phyloP scores from a whole-genome alignment of 2,797 vertebrate species.

The Epinephelus coioides region DNA sequence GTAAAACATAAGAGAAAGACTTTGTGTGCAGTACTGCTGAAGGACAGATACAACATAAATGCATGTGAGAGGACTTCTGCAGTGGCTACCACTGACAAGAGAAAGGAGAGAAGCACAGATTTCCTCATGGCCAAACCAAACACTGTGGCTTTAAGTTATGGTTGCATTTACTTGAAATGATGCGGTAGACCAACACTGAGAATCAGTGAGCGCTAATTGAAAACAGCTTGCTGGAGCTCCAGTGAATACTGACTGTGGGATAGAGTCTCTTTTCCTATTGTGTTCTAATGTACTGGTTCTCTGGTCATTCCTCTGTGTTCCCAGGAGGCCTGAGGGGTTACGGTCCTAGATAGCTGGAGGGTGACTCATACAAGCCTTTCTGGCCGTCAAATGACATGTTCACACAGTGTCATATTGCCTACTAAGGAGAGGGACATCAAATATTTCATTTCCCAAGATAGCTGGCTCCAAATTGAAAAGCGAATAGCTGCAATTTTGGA shows the following conservation, averaged over 20 bases:
- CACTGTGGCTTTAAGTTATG: conserved; percentile 76
- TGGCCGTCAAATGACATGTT: conserved; percentile 66
- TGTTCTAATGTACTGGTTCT: conserved; percentile 56
- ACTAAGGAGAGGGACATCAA: conserved; percentile 58
- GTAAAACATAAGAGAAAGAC: conserved; percentile 1
- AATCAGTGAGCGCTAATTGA: conserved; percentile 75
- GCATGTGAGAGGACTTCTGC: conserved; percentile 39
- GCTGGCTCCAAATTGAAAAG: conserved; percentile 23
- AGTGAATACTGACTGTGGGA: conserved; percentile 64
- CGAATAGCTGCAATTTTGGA: conserved; percentile 24
- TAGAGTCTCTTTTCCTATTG: conserved; percentile 48
- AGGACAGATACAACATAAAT: conserved; percentile 19
- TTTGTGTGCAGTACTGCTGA: not conserved
- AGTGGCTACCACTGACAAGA: conserved; percentile 49
- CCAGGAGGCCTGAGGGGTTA: conserved; percentile 68
- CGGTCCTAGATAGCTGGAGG: conserved; percentile 62
- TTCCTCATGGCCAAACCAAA: conserved; percentile 71
- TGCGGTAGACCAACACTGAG: conserved; percentile 78
- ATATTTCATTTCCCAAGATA: conserved; percentile 48
- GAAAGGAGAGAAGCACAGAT: conserved; percentile 42
- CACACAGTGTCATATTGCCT: conserved; percentile 59
- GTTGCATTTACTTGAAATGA: conserved; percentile 77
- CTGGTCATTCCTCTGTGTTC: conserved; percentile 71
- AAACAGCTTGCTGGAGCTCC: conserved; percentile 73
- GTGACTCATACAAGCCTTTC: conserved; percentile 71